A percentile compares a stretch with the other conserved stretches of the same genome.
phyloP scores from a whole-genome alignment of 2,113 vertebrate species.

The Halichoeres trimaculatus region DNA sequence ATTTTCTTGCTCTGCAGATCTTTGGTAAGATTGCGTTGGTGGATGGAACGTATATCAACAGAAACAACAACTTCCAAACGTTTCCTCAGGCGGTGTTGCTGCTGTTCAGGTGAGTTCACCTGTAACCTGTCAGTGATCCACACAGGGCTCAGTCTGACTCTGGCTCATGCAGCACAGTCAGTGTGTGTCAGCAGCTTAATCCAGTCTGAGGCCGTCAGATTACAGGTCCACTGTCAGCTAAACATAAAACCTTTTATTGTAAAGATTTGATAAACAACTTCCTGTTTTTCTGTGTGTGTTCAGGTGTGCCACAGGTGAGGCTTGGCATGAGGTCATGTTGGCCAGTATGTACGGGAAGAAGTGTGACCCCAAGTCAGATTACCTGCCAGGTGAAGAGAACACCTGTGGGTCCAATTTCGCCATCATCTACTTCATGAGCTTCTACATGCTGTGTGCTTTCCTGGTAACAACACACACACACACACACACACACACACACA shows the following conservation, averaged over 20 bases:
- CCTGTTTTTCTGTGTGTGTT: neutral
- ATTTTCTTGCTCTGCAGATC: conserved; percentile 83
- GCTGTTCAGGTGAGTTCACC: conserved; percentile 87
- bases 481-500: neutral
- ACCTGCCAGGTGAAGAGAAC: conserved; percentile 87
- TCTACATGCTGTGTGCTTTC: conserved; percentile 97
- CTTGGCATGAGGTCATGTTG: conserved; percentile 94
- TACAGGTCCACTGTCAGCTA: too few relatives aligned
- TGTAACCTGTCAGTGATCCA: too few relatives aligned
- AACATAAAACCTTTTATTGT: too few relatives aligned
- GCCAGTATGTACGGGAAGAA: conserved; percentile 89
- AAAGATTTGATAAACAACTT: too few relatives aligned
- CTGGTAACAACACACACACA: conserved; percentile 82
- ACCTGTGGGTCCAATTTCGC: conserved; percentile 91
- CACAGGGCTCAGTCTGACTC: too few relatives aligned
- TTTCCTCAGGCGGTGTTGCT: conserved; percentile 93
- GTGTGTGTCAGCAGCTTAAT: too few relatives aligned
- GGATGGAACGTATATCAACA: conserved; percentile 91
- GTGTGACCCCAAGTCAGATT: conserved; percentile 92
- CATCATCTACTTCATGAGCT: conserved; percentile 95
- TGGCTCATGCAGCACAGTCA: too few relatives aligned
- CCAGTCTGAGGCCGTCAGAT: neutral
- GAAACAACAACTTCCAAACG: conserved; percentile 97
- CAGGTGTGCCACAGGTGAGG: conserved; percentile 93
- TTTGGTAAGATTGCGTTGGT: conserved; percentile 94